Conservation (phyloP, 2,888 invertebrate genomes). For the Andricus curvator region DNA sequence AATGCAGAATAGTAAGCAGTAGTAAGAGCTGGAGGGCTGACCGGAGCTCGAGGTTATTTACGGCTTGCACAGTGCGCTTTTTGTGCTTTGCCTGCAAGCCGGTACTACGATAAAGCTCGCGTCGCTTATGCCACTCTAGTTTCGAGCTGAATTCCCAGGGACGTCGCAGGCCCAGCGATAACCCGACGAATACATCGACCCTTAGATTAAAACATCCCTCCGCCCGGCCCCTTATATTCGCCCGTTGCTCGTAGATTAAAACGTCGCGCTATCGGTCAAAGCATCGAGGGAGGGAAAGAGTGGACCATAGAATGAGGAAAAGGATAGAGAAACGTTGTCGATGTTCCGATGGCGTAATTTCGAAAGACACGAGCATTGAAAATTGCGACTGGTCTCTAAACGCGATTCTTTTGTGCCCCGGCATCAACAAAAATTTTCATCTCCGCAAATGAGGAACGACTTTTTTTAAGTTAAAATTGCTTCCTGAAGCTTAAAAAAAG, state of each 20-base stretch:
- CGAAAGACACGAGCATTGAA: conserved; percentile 52
- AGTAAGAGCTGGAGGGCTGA: conserved; percentile 13
- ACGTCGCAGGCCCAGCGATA: conserved; percentile 19
- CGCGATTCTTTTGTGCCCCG: conserved; percentile 50
- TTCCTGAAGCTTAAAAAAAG: background rate
- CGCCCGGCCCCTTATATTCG: conserved; percentile 30
- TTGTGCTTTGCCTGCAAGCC: conserved; percentile 29
- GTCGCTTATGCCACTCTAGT: conserved; percentile 38
- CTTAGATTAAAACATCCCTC: conserved; percentile 56
- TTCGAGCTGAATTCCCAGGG: conserved; percentile 22
- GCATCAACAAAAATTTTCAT: conserved; percentile 9
- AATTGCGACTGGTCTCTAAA: conserved; percentile 51
- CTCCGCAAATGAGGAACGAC: conserved; percentile 29
- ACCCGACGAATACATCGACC: conserved; percentile 54
- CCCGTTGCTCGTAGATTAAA: conserved; percentile 53
- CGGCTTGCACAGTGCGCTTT: conserved; percentile 25
- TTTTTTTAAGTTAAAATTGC: conserved; percentile 19
- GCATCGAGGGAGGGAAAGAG: conserved; percentile 14
- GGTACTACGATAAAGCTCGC: conserved; percentile 34
- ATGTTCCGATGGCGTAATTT: conserved; percentile 49
- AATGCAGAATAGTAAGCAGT: conserved; percentile 23
- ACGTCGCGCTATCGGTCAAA: conserved; percentile 56
- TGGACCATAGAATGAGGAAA: conserved; percentile 27
- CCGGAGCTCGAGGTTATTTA: conserved; percentile 37
- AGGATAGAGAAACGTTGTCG: conserved; percentile 40